These are phyloP conservation scores for Antheraea mylitta DNA, from an alignment of 1,140 invertebrate genomes.

Conservation along the genomic window DNA sequence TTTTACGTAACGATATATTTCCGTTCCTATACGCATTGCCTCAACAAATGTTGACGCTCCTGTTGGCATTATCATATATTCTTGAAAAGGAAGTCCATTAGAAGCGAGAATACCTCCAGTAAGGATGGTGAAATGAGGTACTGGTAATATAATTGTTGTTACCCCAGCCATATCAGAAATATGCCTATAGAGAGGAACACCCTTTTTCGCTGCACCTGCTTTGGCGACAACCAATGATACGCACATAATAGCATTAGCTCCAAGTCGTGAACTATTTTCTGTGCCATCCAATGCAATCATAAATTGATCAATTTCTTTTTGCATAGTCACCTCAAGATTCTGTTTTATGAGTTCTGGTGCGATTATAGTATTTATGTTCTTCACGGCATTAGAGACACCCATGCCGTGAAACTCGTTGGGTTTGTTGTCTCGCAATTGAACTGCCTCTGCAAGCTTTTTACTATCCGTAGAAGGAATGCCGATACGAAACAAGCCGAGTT, in stretches of 20 bases:
- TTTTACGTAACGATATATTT: constrained; percentile 97
- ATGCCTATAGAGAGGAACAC: constrained; percentile 90
- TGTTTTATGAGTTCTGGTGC: constrained; percentile 91
- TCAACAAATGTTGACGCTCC: constrained; percentile 94
- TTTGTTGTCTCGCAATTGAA: constrained; percentile 95
- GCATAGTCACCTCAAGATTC: constrained; percentile 92
- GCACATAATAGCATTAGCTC: constrained; percentile 97
- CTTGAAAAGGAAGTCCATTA: constrained; percentile 98
- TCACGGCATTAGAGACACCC: constrained; percentile 93
- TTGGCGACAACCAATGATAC: constrained; percentile 97
- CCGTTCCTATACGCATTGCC: constrained; percentile 98
- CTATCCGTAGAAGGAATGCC: constrained; percentile 97
- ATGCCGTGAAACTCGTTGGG: constrained; percentile 94
- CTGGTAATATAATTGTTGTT: constrained; percentile 93
- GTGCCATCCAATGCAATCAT: constrained; percentile 96
- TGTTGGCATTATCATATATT: constrained; percentile 94
- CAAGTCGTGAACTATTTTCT: constrained; percentile 95
- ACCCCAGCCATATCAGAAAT: constrained; percentile 96
- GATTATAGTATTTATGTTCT: constrained; percentile 93
- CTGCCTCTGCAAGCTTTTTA: constrained; percentile 95
- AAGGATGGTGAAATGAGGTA: constrained; percentile 98
- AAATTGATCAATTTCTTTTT: constrained; percentile 94
- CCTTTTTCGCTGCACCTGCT: constrained; percentile 96
- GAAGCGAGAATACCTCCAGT: constrained; percentile 98
- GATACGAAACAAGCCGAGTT: constrained; percentile 93